Percentiles rank a stretch among this genome's conserved stretches.
Conservation (phyloP, 1,140 invertebrate genomes). For the Berghia stephanieae region DNA sequence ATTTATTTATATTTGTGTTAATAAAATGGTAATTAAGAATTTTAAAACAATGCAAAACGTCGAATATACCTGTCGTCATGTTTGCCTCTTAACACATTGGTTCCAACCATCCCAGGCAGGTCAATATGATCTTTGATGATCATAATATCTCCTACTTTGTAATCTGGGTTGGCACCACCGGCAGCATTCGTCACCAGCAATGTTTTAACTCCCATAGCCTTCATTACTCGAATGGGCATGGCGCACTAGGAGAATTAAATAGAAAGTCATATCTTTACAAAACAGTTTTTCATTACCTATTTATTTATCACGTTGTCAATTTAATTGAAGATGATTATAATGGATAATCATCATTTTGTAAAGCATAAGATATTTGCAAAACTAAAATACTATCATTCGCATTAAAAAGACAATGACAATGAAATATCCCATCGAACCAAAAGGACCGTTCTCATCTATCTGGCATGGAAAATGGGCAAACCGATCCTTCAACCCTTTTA, state of each 20-base stretch:
- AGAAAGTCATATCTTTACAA: not conserved
- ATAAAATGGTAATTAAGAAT: no score
- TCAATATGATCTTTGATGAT: constrained; percentile 95
- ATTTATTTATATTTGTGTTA: no score
- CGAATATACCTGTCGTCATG: constrained; percentile 83
- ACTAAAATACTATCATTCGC: no score
- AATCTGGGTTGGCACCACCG: constrained; percentile 86
- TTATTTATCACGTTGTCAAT: no score
- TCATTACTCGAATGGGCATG: constrained; percentile 94
- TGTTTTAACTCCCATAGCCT: constrained; percentile 86
- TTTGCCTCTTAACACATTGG: constrained; percentile 87
- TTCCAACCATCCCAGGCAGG: constrained; percentile 82
- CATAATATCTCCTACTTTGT: constrained; percentile 92
- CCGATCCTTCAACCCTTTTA: no score
- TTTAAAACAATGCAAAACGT: not conserved
- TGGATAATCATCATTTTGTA: no score
- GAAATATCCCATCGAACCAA: no score
- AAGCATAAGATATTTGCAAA: no score
- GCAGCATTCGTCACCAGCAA: constrained; percentile 93
- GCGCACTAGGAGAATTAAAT: constrained; percentile 75
- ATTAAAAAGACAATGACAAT: no score
- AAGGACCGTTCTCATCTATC: no score
- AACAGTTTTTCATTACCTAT: not conserved
- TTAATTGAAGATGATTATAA: no score
- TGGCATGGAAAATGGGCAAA: no score